These are phyloP conservation scores for Myotis planiceps DNA, from an alignment of 2,797 vertebrate genomes.

Conservation along the genomic window DNA sequence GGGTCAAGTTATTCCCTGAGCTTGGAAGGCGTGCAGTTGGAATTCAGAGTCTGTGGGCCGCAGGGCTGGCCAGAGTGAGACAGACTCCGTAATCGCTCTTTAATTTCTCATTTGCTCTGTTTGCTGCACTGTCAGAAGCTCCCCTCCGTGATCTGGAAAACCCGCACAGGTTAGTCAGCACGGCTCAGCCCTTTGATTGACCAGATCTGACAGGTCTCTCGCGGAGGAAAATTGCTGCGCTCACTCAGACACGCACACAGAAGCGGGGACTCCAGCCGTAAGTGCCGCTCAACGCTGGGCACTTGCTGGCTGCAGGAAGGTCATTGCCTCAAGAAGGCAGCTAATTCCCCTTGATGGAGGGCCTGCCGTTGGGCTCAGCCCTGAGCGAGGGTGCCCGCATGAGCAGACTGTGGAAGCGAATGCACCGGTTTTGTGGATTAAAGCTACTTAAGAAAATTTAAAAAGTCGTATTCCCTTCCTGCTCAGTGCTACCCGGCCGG, in stretches of 20 bases:
- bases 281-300: constrained; percentile 6
- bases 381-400: not conserved
- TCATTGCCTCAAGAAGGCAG: constrained; percentile 59
- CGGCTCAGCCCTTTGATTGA: not conserved
- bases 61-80: not conserved
- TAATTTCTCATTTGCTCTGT: not conserved
- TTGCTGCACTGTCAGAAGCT: not conserved
- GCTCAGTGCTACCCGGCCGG: not conserved
- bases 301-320: constrained; percentile 30
- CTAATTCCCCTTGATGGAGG: constrained; percentile 58
- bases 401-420: constrained; percentile 21
- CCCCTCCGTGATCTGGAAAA: not conserved
- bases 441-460: constrained; percentile 69
- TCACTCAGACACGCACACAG: not conserved
- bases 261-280: not conserved
- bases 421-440: constrained; percentile 63
- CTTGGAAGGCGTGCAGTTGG: not conserved
- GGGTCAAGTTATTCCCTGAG: too few relatives aligned
- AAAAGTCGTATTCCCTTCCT: not conserved
- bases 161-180: not conserved
- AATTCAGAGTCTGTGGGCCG: not conserved
- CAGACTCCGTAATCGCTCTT: not conserved
- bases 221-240: not conserved
- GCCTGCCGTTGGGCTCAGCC: not conserved
- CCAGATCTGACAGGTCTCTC: not conserved